phyloP scores from a whole-genome alignment of 92 coral and sea anemone species.

The Ricordea florida region DNA sequence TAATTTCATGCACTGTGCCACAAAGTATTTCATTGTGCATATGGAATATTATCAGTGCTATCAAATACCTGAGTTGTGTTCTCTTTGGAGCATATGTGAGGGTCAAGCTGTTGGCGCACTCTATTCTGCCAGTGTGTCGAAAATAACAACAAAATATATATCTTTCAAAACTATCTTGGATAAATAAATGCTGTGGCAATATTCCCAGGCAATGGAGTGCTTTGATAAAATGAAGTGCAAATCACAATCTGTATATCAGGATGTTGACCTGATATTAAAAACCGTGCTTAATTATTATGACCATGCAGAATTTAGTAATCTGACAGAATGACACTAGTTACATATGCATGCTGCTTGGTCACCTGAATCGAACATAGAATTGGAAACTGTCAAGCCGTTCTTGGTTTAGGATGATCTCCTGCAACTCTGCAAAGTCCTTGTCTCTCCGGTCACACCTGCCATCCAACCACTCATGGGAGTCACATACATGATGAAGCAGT shows the following conservation, averaged over 20 bases:
- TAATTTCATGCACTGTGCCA: neutral
- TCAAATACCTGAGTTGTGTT: neutral
- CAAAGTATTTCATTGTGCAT: neutral
- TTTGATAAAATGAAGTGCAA: no score
- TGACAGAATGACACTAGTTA: no score
- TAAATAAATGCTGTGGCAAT: no score
- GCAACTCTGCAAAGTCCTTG: constrained; percentile 34
- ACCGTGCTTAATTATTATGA: no score
- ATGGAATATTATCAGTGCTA: neutral
- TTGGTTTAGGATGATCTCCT: constrained; percentile 26
- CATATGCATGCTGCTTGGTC: neutral
- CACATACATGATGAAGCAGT: constrained; percentile 47
- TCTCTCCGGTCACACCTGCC: constrained; percentile 46
- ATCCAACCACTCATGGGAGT: constrained; percentile 26
- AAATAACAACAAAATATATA: no score
- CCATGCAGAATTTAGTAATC: no score
- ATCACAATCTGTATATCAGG: no score
- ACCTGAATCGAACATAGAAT: constrained; percentile 48
- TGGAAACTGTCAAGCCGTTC: constrained; percentile 29
- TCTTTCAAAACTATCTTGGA: no score
- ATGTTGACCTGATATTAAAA: no score
- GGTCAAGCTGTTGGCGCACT: constrained; percentile 34
- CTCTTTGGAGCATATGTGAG: constrained; percentile 29
- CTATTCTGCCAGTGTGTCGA: constrained; percentile 45
- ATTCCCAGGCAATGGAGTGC: no score